Base-by-base conservation (phyloP, 2,888 invertebrate genomes). In the Listrodromus nycthemerus region DNA sequence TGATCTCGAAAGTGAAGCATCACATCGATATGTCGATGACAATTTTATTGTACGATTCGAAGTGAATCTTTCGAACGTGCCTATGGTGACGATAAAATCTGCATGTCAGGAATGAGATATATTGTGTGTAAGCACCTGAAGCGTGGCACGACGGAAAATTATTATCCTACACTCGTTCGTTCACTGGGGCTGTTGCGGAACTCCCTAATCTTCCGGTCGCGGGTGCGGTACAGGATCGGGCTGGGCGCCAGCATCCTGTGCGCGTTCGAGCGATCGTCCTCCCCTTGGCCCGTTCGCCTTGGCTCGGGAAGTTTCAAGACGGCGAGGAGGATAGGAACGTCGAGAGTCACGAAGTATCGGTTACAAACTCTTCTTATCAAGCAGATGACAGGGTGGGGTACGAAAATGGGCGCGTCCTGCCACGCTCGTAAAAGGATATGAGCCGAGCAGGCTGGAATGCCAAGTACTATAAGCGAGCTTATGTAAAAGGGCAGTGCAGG, bases 351-450 rank as follows among this genome's bases (percentile, higher is more conserved):
- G 81, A 86, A 86, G 82, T 89, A 90, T 90, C 87, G 89, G 89
- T 90, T 88, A 86, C 82, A 86, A 88, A 89, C 83, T 88, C 84
- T 81, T 63, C 86, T 89, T 90, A 90, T 89, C 88, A 87, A 88
- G 85, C 80, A 80, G 85, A 83, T 78, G 82, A 83, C 66, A 19
- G 76, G 21, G 70, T 16, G 73, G 41, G 55, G 61, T 63, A 74
- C 27, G 81, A 52, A 70, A 80, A 58, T 70, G 70, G 83, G 67
- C 80, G 80, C 80, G 80, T 69, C 77, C 74, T 80, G 69, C 73
- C 63, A 58, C 30, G 80, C 75, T 89, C 89, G 87, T 90, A 90
- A 90, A 89, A 89, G 87, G 87, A 90, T 89, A 90, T 85, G 88
- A 90, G 85, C 80, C 81, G 80, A 75, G 85, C 73, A 81, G 87